Percentiles rank a stretch among this genome's conserved stretches.
These are phyloP conservation scores for Thamnophis sirtalis DNA, from an alignment of 2,113 vertebrate genomes.

Conservation along the genomic window DNA sequence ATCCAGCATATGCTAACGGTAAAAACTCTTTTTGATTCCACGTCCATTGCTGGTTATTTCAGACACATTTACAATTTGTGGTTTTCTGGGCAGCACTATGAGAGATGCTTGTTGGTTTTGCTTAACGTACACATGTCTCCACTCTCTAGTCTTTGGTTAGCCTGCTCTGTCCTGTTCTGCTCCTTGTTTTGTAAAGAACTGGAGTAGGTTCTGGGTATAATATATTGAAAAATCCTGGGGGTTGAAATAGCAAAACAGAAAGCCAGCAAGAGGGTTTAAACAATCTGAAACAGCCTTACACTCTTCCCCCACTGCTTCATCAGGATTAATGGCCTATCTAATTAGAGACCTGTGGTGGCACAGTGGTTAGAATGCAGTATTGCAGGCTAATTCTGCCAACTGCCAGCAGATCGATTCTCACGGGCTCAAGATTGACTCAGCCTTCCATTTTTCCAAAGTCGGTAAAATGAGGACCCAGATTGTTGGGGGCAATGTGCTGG, in stretches of 20 bases:
- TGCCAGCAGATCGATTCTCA: too few species aligned
- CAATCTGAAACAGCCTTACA: background rate
- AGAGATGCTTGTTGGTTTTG: background rate
- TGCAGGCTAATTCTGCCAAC: too few species aligned
- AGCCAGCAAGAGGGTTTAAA: background rate
- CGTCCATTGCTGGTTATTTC: background rate
- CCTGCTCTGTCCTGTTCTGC: background rate
- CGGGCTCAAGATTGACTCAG: too few species aligned
- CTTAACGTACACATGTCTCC: background rate
- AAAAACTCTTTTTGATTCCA: background rate
- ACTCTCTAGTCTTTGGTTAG: background rate
- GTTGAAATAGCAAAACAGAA: background rate
- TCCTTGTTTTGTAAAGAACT: background rate
- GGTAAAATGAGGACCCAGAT: too few species aligned
- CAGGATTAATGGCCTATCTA: background rate
- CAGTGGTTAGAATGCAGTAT: too few species aligned
- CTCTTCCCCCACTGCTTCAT: background rate
- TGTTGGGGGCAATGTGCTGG: too few species aligned
- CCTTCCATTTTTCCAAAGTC: too few species aligned
- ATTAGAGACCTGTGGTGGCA: too few species aligned
- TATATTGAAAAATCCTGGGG: background rate
- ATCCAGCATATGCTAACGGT: background rate
- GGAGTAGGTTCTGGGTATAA: background rate
- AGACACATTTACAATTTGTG: background rate
- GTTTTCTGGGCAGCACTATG: background rate